Evolutionary conservation across 2,797 vertebrate species (phyloP).

Genomic region (Parotocinclus haroldoi): DNA sequence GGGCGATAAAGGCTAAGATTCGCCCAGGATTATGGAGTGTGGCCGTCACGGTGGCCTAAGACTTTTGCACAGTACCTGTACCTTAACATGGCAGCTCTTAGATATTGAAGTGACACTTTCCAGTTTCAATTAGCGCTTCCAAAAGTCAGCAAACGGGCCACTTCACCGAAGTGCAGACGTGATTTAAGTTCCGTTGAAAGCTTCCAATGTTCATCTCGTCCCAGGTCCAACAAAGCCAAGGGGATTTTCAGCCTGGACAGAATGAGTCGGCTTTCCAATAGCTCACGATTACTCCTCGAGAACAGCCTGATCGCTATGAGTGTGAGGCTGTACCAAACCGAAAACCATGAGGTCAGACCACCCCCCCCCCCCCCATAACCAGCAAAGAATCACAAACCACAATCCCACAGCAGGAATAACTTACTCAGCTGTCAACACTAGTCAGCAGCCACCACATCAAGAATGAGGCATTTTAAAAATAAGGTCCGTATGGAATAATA

Average conservation of each 20-base stretch:
- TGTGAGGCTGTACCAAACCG: neutral
- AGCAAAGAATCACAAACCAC: conserved; percentile 6
- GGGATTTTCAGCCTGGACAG: too few species aligned
- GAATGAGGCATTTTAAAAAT: conserved; percentile 35
- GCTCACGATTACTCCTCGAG: conserved; percentile 6
- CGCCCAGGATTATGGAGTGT: too few species aligned
- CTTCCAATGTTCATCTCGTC: too few species aligned
- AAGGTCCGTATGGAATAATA: conserved; percentile 22
- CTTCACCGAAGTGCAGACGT: too few species aligned
- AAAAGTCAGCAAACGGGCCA: too few species aligned
- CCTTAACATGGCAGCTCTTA: too few species aligned
- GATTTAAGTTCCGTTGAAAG: too few species aligned
- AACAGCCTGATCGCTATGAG: conserved; percentile 2
- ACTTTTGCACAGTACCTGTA: too few species aligned
- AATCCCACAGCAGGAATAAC: conserved; percentile 19
- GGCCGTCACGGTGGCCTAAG: too few species aligned
- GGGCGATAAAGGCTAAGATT: neutral
- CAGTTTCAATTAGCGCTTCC: too few species aligned
- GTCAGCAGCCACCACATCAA: conserved; percentile 14
- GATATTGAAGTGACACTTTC: too few species aligned
- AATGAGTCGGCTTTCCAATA: conserved; percentile 2
- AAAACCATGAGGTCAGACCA: neutral
- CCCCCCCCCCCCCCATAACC: neutral
- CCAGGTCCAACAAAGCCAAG: too few species aligned
- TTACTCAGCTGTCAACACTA: conserved; percentile 13